Base-by-base conservation (phyloP, 2,888 invertebrate genomes). In the Noctua pronuba region DNA sequence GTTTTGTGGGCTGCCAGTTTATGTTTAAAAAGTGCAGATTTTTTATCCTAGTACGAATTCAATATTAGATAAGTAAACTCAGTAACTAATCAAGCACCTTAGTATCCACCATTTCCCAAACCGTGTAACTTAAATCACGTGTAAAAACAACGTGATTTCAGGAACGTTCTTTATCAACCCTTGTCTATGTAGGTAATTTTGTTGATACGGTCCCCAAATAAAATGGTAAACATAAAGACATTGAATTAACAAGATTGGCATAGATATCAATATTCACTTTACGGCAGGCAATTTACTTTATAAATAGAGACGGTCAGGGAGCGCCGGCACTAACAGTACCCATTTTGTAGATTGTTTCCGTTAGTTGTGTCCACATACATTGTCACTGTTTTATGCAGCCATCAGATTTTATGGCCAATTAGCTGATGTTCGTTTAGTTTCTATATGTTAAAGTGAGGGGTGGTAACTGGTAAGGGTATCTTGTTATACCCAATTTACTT, bases 211-310 rank as follows among this genome's bases (percentile, higher is more conserved):
- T 78, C 38, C 69, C 82, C 70, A 80, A 77, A 85, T 79, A 76
- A 84, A 86, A 75, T 78, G 75, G 86, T 88, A 83, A 88, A 88
- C 86, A 86, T 80, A 81, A 88, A 88, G 88, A 86, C 87, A 91
- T 91, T 89, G 91, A 91, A 92, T 93, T 92, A 92, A 92, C 92
- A 87, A 92, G 93, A 94, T 93, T 92, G 94, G 88, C 91, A 91
- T 92, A 91, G 93, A 93, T 93, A 93, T 93, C 93, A 93, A 90
- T 93, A 93, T 93, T 92, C 92, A 93, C 93, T 91, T 90, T 92
- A 93, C 91, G 93, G 92, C 92, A 91, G 92, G 92, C 94, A 94
- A 95, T 96, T 95, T 95, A 94, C 94, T 95, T 94, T 95, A 95
- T 95, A 95, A 95, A 96, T 95, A 96, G 94, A 93, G 93, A 89